Evolutionary conservation across 2,888 invertebrate species (phyloP).

Genomic region (Oasisia sp.): DNA sequence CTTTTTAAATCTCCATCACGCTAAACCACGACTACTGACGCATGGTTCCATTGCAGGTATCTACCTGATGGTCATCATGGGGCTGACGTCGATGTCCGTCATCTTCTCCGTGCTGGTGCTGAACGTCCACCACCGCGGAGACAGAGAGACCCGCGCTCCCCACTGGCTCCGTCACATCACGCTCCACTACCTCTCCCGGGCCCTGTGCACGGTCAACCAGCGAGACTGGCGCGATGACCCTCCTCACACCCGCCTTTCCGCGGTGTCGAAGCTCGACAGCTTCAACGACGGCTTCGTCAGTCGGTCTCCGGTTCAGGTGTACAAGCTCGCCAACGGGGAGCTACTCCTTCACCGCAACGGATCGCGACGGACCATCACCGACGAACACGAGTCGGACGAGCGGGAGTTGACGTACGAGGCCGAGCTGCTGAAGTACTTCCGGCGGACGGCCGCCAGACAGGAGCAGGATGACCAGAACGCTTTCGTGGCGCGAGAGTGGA

Average conservation of each 20-base stretch:
- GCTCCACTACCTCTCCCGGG: neutral
- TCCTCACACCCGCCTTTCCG: neutral
- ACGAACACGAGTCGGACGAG: constrained; percentile 21
- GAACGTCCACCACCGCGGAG: constrained; percentile 54
- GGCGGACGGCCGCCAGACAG: constrained; percentile 50
- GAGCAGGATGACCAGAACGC: constrained; percentile 50
- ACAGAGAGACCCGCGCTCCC: constrained; percentile 49
- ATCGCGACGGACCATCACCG: constrained; percentile 24
- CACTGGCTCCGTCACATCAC: constrained; percentile 46
- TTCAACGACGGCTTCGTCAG: constrained; percentile 29
- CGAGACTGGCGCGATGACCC: neutral
- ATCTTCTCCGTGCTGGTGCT: neutral
- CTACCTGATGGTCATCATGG: constrained; percentile 12
- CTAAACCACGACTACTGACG: too few species aligned
- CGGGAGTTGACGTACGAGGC: constrained; percentile 38
- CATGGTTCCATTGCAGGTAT: neutral
- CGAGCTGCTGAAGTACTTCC: constrained; percentile 55
- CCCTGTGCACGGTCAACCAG: neutral
- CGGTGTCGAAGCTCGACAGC: constrained; percentile 20
- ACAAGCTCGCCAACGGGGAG: constrained; percentile 13
- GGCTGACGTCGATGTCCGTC: neutral
- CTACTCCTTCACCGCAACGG: constrained; percentile 26
- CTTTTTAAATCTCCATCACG: too few species aligned
- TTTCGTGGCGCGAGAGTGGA: constrained; percentile 56
- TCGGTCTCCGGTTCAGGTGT: neutral